phyloP scores from a whole-genome alignment of 2,113 vertebrate genomes.

The Trochalopteron elliotii region DNA sequence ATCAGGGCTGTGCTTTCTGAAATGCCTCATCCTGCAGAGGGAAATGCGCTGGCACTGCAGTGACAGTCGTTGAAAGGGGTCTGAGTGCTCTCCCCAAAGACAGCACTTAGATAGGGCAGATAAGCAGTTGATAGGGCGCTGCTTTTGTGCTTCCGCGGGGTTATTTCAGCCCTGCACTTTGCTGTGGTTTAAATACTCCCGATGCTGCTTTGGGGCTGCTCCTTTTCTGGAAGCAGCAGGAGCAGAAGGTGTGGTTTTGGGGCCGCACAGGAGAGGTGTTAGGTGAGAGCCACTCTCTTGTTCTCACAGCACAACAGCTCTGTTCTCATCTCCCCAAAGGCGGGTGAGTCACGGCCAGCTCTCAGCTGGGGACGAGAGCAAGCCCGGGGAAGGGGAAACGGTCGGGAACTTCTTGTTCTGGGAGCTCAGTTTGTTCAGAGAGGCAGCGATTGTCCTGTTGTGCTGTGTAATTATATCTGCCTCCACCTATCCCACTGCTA shows the following conservation, averaged over 20 bases:
- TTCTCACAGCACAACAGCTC: neutral
- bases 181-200: neutral
- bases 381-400: neutral
- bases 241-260: neutral
- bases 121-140: rapidly evolving
- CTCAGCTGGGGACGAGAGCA: neutral
- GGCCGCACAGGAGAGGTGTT: neutral
- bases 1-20: neutral
- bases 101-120: too few species aligned
- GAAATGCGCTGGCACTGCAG: neutral
- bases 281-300: neutral
- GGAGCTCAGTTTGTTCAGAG: neutral
- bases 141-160: neutral
- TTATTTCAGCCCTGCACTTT: neutral
- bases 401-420: neutral
- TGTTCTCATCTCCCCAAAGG: neutral
- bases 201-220: neutral
- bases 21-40: neutral
- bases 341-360: neutral
- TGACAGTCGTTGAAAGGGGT: rapidly evolving
- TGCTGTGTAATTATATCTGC: neutral
- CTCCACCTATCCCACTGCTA: neutral
- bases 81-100: neutral
- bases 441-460: neutral
- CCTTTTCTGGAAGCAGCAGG: neutral